Evolutionary conservation across 2,113 vertebrate species (phyloP).

Genomic region (Speoplatyrhinus poulsoni): DNA sequence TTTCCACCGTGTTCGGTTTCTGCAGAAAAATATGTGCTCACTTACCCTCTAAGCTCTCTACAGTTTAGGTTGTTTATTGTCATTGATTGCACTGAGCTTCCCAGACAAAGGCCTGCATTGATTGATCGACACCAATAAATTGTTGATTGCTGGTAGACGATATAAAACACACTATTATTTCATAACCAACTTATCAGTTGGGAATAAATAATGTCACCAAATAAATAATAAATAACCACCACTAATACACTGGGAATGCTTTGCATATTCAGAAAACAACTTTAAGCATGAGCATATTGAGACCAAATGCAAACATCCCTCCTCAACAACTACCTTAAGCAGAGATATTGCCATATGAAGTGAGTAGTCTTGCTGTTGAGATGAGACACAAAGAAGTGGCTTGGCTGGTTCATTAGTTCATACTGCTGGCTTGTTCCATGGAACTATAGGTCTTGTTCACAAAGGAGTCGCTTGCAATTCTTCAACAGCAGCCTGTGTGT

Average conservation of each 20-base stretch:
- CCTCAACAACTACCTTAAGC: slow-evolving; percentile 17
- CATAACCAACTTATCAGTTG: slow-evolving; percentile 4
- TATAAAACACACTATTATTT: slow-evolving; percentile 42
- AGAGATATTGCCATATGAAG: slow-evolving; percentile 47
- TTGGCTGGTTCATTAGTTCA: slow-evolving; percentile 27
- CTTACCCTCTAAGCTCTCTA: neutral
- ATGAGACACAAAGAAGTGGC: slow-evolving; percentile 38
- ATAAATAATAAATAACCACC: too few relatives aligned
- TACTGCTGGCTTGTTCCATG: neutral
- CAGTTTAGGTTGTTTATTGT: slow-evolving; percentile 13
- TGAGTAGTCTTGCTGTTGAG: slow-evolving; percentile 52
- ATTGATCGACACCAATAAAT: slow-evolving; percentile 56
- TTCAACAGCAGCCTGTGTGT: slow-evolving; percentile 44
- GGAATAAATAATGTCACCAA: neutral
- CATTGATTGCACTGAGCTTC: slow-evolving; percentile 62
- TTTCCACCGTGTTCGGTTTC: too few relatives aligned
- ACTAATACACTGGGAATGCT: neutral
- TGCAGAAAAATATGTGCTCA: too few relatives aligned
- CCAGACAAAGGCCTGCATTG: slow-evolving; percentile 50
- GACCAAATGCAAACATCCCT: neutral
- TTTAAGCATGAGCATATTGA: slow-evolving; percentile 7
- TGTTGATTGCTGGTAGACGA: slow-evolving; percentile 55
- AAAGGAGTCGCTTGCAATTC: slow-evolving; percentile 47
- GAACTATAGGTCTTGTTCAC: slow-evolving; percentile 16
- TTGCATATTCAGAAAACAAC: neutral